Conservation (phyloP, 1,140 invertebrate genomes). For the Gonioctena quinquepunctata region DNA sequence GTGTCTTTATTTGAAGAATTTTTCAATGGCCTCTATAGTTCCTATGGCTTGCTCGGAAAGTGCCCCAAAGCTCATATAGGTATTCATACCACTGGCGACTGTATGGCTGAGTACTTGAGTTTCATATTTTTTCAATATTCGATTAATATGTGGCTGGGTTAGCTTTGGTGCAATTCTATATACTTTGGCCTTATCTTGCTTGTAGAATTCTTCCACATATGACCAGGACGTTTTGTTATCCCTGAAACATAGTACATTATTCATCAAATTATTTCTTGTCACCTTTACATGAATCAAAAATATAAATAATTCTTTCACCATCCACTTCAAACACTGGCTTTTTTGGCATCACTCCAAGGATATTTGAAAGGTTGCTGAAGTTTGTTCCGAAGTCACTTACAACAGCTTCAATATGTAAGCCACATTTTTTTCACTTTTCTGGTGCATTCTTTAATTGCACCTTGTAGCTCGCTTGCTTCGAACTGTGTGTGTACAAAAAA, state of each 20-base stretch:
- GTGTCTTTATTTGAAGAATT: too few species aligned
- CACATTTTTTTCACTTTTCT: not conserved
- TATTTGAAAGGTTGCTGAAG: constrained; percentile 10
- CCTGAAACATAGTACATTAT: not conserved
- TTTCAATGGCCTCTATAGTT: too few species aligned
- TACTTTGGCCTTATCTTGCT: not conserved
- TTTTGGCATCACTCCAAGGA: not conserved
- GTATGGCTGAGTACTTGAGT: too few species aligned
- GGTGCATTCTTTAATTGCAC: not conserved
- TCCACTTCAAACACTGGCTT: not conserved
- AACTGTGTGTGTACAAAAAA: constrained; percentile 11
- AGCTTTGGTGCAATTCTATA: too few species aligned
- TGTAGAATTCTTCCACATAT: not conserved
- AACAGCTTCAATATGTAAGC: not conserved
- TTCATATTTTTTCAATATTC: not conserved
- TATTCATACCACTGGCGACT: too few species aligned
- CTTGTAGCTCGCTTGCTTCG: not conserved
- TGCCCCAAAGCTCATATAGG: too few species aligned
- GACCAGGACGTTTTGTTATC: not conserved
- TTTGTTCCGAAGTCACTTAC: constrained; percentile 13
- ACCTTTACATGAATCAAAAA: not conserved
- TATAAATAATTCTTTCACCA: not conserved
- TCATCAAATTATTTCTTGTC: not conserved
- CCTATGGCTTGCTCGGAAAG: too few species aligned
- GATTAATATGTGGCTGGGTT: not conserved